Evolutionary conservation across 2,797 vertebrate species (phyloP).

Genomic region (Sebastes variabilis): DNA sequence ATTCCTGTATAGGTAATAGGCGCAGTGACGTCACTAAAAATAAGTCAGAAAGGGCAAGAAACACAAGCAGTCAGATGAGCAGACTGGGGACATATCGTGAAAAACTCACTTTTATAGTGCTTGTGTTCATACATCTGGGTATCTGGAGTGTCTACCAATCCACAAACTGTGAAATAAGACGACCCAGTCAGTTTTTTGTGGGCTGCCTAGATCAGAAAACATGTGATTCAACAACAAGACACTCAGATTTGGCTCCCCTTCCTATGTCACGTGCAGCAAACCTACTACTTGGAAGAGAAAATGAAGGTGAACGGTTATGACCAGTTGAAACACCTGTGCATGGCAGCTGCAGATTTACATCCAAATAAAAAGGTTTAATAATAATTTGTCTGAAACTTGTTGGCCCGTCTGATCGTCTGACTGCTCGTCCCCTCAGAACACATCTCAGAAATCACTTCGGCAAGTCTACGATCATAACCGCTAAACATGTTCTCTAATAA

Average conservation of each 20-base stretch:
- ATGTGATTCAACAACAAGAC: too few relatives aligned
- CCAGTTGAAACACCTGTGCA: neutral
- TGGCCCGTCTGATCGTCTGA: neutral
- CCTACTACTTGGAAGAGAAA: neutral
- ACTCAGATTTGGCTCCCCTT: too few relatives aligned
- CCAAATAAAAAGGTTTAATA: neutral
- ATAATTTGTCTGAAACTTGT: neutral
- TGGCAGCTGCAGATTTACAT: neutral
- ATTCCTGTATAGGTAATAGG: neutral
- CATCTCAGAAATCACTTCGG: neutral
- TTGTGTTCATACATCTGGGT: too few relatives aligned
- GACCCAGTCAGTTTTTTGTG: too few relatives aligned
- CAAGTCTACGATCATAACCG: neutral
- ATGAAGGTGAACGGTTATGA: neutral
- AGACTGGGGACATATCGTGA: neutral
- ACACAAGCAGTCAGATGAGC: neutral
- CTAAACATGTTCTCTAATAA: neutral
- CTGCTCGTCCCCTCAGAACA: too few relatives aligned
- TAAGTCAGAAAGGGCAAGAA: neutral
- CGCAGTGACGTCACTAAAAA: neutral
- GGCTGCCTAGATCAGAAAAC: too few relatives aligned
- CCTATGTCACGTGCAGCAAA: too few relatives aligned
- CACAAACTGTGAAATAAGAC: too few relatives aligned
- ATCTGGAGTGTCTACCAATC: too few relatives aligned
- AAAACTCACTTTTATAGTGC: neutral